Evolutionary conservation across 2,797 vertebrate genomes (phyloP), one percentile per base, ranked within the genome.

Genomic region (Myioborus melanocephalus): DNA sequence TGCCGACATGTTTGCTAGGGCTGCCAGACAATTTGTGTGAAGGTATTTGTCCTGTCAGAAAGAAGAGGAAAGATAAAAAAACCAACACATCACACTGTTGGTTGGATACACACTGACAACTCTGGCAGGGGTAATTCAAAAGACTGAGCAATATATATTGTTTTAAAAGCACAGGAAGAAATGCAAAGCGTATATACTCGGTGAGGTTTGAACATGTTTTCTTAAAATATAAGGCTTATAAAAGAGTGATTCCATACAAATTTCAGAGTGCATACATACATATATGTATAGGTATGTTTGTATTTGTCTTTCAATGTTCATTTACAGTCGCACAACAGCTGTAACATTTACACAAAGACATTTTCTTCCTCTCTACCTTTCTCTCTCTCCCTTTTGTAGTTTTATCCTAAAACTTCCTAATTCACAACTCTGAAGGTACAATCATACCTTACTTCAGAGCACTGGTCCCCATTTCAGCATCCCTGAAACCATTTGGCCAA

Each of bases 1-100:
- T 8, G 99, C 98, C 0, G 99, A 99, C 99, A 99, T 99, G 95
- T 99, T 99, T 55, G 99, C 99, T 53, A 99, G 98, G 14, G 99
- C 99, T 64, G 99, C 99, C 95, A 99, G 96, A 95, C 99, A 99
- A 93, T 99, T 99, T 56, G 99, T 99, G 90, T 99, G 99, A 64
- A 99, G 99, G 96, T 99, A 99, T 95, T 99, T 99, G 97, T 99
- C 99, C 99, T 99, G 96, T 39, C 43, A 90, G 93, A 91, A 95
- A 87, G 52, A 44, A 60, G 19, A 52, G 28, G 57, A 94, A 84
- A 89, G 32, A 41, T 66, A 70, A 82, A 50, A 81, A 91, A n/a
- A 21, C 14, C 77, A 64, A 70, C 26, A 72, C 5, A 93, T 93
- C 78, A 90, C 46, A 87, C 20, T 46, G 17, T 61, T 75, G 5